These are phyloP conservation scores for Laothoe populi DNA, from an alignment of 2,888 invertebrate genomes.

Conservation along the genomic window DNA sequence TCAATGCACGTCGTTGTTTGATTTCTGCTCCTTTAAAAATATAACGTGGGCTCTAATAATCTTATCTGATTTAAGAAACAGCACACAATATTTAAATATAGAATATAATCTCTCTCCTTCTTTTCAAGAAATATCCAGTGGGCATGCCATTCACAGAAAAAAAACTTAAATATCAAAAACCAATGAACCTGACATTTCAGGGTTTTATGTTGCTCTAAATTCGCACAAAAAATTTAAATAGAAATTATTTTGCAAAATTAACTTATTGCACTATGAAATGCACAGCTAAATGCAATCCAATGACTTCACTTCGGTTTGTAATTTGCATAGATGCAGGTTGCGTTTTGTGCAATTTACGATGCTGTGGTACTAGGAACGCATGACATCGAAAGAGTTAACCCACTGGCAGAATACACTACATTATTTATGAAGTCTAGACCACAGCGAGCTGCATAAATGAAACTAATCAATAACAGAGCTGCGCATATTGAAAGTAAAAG, in stretches of 20 bases:
- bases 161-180: too few relatives aligned
- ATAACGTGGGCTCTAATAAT: background rate
- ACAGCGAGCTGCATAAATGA: constrained; percentile 26
- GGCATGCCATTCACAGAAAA: too few relatives aligned
- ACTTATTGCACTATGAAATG: background rate
- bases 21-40: background rate
- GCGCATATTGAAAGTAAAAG: constrained; percentile 45
- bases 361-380: constrained; percentile 28
- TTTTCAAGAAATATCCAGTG: too few relatives aligned
- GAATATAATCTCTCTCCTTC: too few relatives aligned
- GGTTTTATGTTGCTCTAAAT: background rate
- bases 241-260: background rate
- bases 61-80: background rate
- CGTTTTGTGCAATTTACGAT: constrained; percentile 26
- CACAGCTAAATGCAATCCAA: background rate
- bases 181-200: too few relatives aligned
- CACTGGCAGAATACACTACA: constrained; percentile 20
- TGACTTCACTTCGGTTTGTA: background rate
- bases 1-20: background rate
- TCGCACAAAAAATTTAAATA: background rate
- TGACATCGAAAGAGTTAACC: constrained; percentile 20
- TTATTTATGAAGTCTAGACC: constrained; percentile 30
- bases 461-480: constrained; percentile 31
- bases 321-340: constrained; percentile 23
- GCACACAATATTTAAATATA: background rate